Conservation (phyloP, 2,888 invertebrate genomes). For the Eilema sororculum region DNA sequence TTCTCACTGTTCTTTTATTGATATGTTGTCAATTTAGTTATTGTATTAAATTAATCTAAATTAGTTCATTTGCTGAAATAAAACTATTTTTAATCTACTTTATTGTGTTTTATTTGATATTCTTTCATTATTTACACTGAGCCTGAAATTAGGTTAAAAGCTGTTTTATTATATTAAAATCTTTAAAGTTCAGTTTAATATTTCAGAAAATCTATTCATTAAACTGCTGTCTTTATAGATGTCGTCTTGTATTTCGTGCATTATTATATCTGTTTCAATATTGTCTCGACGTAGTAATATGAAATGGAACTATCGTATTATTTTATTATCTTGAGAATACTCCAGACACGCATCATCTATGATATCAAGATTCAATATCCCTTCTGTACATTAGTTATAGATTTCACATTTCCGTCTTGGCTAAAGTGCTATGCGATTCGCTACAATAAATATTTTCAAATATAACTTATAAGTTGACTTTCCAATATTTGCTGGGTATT, state of each 20-base stretch:
- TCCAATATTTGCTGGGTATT: slow-evolving; percentile 69
- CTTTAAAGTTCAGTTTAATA: slow-evolving; percentile 13
- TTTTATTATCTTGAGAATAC: slow-evolving; percentile 77
- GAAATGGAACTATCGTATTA: slow-evolving; percentile 62
- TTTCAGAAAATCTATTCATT: slow-evolving; percentile 21
- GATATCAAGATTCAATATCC: slow-evolving; percentile 83
- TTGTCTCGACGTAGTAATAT: slow-evolving; percentile 39
- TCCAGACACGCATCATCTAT: slow-evolving; percentile 71
- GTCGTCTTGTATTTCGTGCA: slow-evolving; percentile 29
- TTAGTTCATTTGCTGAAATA: background rate
- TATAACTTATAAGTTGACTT: slow-evolving; percentile 65
- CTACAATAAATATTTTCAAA: slow-evolving; percentile 70
- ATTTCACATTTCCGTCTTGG: slow-evolving; percentile 74
- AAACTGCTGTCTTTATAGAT: slow-evolving; percentile 14
- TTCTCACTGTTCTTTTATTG: background rate
- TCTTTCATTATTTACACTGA: no score
- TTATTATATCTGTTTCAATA: slow-evolving; percentile 43
- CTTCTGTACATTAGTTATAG: slow-evolving; percentile 76
- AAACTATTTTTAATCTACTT: background rate
- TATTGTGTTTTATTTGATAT: background rate
- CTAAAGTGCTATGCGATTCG: slow-evolving; percentile 65
- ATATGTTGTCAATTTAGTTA: background rate
- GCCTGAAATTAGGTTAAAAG: no score
- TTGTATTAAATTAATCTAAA: background rate
- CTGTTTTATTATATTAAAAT: background rate